Evolutionary conservation across 2,888 invertebrate species (phyloP).

Genomic region (Amblyteles armatorius): DNA sequence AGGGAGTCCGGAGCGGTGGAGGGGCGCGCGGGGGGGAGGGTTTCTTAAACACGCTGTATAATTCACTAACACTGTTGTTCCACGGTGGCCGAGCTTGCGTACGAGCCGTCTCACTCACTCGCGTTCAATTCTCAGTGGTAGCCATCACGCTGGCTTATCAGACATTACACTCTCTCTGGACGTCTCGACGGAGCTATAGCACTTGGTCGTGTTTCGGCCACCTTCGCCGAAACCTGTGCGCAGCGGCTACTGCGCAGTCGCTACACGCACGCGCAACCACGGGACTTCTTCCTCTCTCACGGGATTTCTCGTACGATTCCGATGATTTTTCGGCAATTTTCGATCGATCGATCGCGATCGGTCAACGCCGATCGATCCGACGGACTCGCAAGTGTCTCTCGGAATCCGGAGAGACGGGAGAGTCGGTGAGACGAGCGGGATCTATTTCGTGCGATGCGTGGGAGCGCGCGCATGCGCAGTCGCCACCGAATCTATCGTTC

Average conservation of each 20-base stretch:
- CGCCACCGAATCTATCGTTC: conserved; percentile 39
- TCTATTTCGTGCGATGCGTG: conserved; percentile 26
- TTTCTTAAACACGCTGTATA: conserved; percentile 12
- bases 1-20: neutral
- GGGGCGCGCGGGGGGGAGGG: no score
- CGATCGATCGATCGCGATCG: neutral
- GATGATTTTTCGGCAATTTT: neutral
- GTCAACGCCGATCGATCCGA: neutral
- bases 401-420: neutral
- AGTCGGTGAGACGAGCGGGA: neutral
- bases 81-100: conserved; percentile 2
- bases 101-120: conserved; percentile 35
- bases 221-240: conserved; percentile 69
- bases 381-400: neutral
- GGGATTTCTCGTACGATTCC: neutral
- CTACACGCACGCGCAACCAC: conserved; percentile 47
- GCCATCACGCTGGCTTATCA: conserved; percentile 79
- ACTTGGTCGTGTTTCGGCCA: conserved; percentile 69
- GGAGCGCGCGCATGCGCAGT: conserved; percentile 54
- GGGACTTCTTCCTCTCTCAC: conserved; percentile 1
- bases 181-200: conserved; percentile 64
- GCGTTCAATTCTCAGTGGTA: conserved; percentile 73
- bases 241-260: conserved; percentile 69
- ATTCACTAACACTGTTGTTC: conserved; percentile 27
- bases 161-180: conserved; percentile 76